phyloP scores from a whole-genome alignment of 2,113 vertebrate genomes.

The Orientallactaga bullata region DNA sequence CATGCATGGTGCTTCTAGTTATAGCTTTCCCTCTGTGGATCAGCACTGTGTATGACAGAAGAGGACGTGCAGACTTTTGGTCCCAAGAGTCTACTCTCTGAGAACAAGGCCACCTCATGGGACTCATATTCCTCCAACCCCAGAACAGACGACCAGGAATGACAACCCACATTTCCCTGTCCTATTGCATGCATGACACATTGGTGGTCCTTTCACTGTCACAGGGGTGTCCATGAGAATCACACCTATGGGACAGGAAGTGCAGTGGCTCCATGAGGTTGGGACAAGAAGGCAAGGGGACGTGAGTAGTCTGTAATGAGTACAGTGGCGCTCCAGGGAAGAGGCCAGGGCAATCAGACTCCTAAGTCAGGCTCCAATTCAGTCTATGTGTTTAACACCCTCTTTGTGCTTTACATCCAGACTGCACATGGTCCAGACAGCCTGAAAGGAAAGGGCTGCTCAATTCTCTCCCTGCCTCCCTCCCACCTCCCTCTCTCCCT shows the following conservation, averaged over 20 bases:
- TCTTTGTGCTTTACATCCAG: neutral
- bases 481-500: accelerated
- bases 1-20: too few species aligned
- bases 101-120: neutral
- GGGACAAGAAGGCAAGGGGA: neutral
- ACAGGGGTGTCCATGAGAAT: accelerated
- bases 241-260: accelerated
- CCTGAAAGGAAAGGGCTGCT: neutral
- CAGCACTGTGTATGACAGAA: neutral
- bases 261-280: too few species aligned
- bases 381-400: neutral
- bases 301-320: neutral
- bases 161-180: too few species aligned
- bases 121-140: neutral
- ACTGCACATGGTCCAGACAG: neutral
- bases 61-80: neutral
- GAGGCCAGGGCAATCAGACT: neutral
- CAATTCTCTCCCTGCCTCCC: neutral
- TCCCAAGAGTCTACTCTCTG: neutral
- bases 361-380: accelerated
- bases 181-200: neutral
- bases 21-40: too few species aligned
- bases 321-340: neutral
- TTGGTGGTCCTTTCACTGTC: neutral
- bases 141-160: neutral